phyloP scores from a whole-genome alignment of 2,113 vertebrate species.

The Megaptera novaeangliae region DNA sequence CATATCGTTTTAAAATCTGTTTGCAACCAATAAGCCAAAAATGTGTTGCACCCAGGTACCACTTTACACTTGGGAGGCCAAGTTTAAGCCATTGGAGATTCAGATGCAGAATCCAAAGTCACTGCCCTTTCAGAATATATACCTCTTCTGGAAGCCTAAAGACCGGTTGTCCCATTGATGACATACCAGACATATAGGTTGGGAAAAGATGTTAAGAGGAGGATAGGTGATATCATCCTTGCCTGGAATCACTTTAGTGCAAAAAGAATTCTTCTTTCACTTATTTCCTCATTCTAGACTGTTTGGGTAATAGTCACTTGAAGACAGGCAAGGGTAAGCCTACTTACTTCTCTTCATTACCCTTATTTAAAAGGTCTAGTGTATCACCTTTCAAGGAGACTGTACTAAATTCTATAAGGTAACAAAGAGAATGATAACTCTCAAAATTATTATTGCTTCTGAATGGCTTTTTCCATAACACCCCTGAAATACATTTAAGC shows the following conservation, averaged over 20 bases:
- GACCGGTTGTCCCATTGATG: too few species aligned
- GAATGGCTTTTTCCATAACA: background rate
- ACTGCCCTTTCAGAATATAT: background rate
- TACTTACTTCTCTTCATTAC: background rate
- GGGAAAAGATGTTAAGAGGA: background rate
- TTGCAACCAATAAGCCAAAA: background rate
- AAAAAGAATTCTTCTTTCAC: background rate
- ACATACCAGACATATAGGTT: background rate
- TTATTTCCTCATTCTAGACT: background rate
- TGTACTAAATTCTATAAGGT: background rate
- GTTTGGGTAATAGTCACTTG: background rate
- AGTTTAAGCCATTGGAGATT: background rate
- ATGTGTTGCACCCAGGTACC: background rate
- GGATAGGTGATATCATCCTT: background rate
- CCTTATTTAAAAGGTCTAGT: background rate
- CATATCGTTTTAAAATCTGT: background rate
- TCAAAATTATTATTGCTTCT: background rate
- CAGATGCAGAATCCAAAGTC: background rate
- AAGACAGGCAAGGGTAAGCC: background rate
- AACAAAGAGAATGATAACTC: background rate
- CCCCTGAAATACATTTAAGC: background rate
- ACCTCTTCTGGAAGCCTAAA: background rate
- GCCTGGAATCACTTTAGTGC: too few species aligned
- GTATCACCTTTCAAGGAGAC: background rate
- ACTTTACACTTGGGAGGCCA: background rate